Evolutionary conservation across 1,140 invertebrate genomes (phyloP).

Genomic region (Scaptomyza graminum): DNA sequence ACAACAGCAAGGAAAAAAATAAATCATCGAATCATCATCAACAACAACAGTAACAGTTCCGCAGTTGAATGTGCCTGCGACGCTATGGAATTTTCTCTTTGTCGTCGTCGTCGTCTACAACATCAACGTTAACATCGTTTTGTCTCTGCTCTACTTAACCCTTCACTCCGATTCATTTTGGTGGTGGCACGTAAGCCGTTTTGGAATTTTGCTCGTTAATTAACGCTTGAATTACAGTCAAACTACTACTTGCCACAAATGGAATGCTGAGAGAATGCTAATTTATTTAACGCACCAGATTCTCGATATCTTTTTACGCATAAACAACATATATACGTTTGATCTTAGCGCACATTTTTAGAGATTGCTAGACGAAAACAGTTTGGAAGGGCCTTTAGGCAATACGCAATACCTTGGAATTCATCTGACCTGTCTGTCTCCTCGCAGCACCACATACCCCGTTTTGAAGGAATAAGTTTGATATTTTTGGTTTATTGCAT

Average conservation of each 20-base stretch:
- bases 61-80: constrained; percentile 49
- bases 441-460: constrained; percentile 1
- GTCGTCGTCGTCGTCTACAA: constrained; percentile 17
- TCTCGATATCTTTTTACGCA: constrained; percentile 16
- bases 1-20: constrained; percentile 1
- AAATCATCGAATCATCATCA: constrained; percentile 4
- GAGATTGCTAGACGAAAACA: constrained; percentile 27
- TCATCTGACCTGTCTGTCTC: neutral
- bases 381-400: constrained; percentile 13
- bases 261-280: neutral
- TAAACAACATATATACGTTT: constrained; percentile 15
- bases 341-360: constrained; percentile 49
- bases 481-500: constrained; percentile 35
- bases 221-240: constrained; percentile 59
- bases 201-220: constrained; percentile 54
- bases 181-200: constrained; percentile 49
- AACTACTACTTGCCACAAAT: neutral
- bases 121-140: constrained; percentile 25
- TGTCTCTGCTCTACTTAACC: constrained; percentile 9
- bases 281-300: neutral
- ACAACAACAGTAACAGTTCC: constrained; percentile 11
- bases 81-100: constrained; percentile 24
- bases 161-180: constrained; percentile 10
- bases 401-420: constrained; percentile 18
- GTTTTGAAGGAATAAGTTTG: constrained; percentile 47